These are phyloP conservation scores for Dipodomys ordii DNA, from an alignment of 2,113 vertebrate genomes.

Conservation along the genomic window DNA sequence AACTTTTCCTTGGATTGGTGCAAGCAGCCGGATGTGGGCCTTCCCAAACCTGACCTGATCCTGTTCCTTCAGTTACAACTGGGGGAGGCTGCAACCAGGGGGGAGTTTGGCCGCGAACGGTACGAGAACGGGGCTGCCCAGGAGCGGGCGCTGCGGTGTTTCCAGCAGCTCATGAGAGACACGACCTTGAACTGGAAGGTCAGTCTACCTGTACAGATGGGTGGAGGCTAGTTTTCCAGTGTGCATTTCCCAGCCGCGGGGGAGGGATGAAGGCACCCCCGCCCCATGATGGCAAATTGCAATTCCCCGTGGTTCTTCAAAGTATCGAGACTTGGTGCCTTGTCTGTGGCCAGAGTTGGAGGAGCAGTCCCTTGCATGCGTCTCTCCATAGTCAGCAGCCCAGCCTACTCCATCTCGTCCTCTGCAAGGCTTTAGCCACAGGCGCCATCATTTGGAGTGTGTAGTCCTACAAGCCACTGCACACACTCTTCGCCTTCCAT, in stretches of 20 bases:
- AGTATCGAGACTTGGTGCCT: not conserved
- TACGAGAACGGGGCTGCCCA: constrained; percentile 94
- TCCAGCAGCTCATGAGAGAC: constrained; percentile 91
- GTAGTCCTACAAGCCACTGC: not conserved
- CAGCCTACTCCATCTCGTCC: not conserved
- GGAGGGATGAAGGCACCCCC: no score
- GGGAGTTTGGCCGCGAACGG: constrained; percentile 91
- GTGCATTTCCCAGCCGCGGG: no score
- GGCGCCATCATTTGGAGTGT: not conserved
- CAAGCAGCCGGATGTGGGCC: constrained; percentile 92
- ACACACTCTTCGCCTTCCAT: not conserved
- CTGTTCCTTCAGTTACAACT: constrained; percentile 93
- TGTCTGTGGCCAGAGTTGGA: not conserved
- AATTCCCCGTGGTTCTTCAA: not conserved
- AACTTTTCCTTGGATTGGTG: constrained; percentile 96
- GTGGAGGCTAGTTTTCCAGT: not conserved
- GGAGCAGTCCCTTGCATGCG: no score
- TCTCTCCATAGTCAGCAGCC: rapidly evolving
- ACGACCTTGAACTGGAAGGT: constrained; percentile 95
- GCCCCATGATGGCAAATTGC: not conserved
- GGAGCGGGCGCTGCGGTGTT: constrained; percentile 88
- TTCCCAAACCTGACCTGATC: constrained; percentile 96
- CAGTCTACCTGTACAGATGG: not conserved
- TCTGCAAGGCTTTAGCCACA: not conserved
- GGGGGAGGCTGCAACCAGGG: constrained; percentile 87